Conservation (phyloP, 2,888 invertebrate species). For the Lucinisca nassula region DNA sequence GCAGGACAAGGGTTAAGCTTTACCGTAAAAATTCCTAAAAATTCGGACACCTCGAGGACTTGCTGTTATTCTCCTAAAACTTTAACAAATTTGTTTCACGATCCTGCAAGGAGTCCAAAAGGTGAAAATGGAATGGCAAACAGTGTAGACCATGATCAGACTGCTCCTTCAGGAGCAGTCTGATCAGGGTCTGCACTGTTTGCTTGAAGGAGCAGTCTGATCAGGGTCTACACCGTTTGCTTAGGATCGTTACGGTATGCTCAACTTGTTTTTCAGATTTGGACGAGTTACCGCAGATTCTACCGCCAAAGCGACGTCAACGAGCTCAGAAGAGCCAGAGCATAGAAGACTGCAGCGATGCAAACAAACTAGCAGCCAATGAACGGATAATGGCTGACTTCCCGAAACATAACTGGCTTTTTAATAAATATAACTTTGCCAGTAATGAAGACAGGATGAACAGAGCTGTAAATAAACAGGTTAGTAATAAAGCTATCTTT, state of each 20-base stretch:
- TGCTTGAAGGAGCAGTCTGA: neutral
- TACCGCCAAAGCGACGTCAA: slow-evolving; percentile 32
- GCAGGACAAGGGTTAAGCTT: too few species aligned
- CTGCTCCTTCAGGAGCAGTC: neutral
- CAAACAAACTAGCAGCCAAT: neutral
- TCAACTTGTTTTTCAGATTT: slow-evolving; percentile 1
- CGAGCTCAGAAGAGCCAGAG: neutral
- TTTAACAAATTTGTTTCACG: too few species aligned
- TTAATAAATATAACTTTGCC: slow-evolving; percentile 51
- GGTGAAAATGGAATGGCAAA: too few species aligned
- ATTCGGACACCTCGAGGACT: too few species aligned
- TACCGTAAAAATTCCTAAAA: too few species aligned
- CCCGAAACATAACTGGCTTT: slow-evolving; percentile 69
- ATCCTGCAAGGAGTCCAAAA: too few species aligned
- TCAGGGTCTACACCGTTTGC: neutral
- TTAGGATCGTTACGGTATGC: too few species aligned
- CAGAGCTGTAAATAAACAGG: neutral
- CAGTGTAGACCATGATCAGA: neutral
- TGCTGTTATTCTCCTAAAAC: too few species aligned
- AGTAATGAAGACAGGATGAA: neutral
- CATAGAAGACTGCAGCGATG: neutral
- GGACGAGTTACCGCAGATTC: slow-evolving; percentile 33
- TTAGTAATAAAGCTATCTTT: neutral
- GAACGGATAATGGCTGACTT: slow-evolving; percentile 56
- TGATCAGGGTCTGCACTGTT: slow-evolving; percentile 7